A percentile compares a stretch with the other conserved stretches of the same genome.
Conservation (phyloP, 1,140 invertebrate genomes). For the Sycobia sp. region DNA sequence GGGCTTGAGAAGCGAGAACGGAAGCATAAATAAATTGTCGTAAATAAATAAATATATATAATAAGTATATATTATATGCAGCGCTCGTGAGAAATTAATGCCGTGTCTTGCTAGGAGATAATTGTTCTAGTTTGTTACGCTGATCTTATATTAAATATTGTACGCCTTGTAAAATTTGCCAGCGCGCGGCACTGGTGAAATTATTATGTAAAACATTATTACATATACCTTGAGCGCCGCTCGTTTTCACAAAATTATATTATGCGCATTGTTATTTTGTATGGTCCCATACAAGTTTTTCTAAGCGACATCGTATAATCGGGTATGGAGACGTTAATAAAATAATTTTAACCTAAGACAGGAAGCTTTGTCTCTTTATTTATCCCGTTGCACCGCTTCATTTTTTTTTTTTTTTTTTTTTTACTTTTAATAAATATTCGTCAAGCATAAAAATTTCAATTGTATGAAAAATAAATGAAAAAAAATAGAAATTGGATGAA, state of each 20-base stretch:
- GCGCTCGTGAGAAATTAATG: slow-evolving; percentile 14
- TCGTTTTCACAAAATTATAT: slow-evolving; percentile 54
- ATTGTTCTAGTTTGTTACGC: slow-evolving; percentile 49
- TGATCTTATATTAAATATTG: slow-evolving; percentile 42
- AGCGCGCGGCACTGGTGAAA: slow-evolving; percentile 3
- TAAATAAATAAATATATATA: no score
- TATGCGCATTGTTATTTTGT: slow-evolving; percentile 60
- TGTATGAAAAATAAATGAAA: no score
- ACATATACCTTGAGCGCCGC: slow-evolving; percentile 46
- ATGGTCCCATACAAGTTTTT: slow-evolving; percentile 58
- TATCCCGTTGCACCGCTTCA: no score
- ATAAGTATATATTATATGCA: no score
- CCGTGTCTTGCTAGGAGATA: slow-evolving; percentile 48
- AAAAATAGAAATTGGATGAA: no score
- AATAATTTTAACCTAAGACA: slow-evolving; percentile 40
- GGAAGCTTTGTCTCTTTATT: no score
- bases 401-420: no score
- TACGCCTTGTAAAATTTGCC: slow-evolving; percentile 30
- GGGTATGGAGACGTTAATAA: slow-evolving; percentile 53
- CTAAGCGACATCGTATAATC: slow-evolving; percentile 53
- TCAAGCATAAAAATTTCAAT: no score
- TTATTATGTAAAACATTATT: slow-evolving; percentile 21
- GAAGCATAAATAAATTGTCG: no score
- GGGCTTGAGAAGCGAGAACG: no score
- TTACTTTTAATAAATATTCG: background rate